Evolutionary conservation across 2,888 invertebrate genomes (phyloP), one percentile per base, ranked within the genome.

Genomic region (Zele albiditarsus): DNA sequence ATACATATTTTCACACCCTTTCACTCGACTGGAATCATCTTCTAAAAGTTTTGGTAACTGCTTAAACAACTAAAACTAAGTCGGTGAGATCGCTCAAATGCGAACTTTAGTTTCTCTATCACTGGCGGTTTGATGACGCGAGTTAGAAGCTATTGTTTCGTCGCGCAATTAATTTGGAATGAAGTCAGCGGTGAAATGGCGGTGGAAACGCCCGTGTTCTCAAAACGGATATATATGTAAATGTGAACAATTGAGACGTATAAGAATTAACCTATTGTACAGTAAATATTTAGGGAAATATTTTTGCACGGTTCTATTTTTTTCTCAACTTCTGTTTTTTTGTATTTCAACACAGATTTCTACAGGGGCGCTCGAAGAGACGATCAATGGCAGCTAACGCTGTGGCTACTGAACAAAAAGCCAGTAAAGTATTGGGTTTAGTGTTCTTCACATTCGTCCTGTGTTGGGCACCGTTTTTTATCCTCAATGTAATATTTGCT

Each of bases 381-480:
- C 92, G 94, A 82, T 93, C 93, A 2, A 87, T 95, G 78, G 94
- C 95, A 1, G 94, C 94, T 12, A 95, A 95, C 85, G 94, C 95
- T 0, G 95, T 96, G 2, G 95, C 95, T n/a, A 95, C 95, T 38
- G 97, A 98, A 89, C 97, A 98, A 89, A 98, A 98, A 87, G 98
- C 98, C 1, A 97, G 97, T 73, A 97, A 98, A 90, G 97, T 96
- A 0, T 91, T 98, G 6, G 97, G 97, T 0, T 90, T 97, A 58
- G 97, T 97, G 0, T 98, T 98, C 91, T 96, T 96, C 90, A 96
- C 96, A 0, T 97, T 97, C 89, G 97, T 97, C 70, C 90, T 97
- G 12, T 97, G 97, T 87, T 97, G 97, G 97, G 94, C 96, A 25
- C 97, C 97, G 1, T 98, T 97, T 89, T 97, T 97, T 90, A 91